Evolutionary conservation across 2,113 vertebrate species (phyloP), one percentile per base, ranked within the genome.

Genomic region (Vanacampus margaritifer): DNA sequence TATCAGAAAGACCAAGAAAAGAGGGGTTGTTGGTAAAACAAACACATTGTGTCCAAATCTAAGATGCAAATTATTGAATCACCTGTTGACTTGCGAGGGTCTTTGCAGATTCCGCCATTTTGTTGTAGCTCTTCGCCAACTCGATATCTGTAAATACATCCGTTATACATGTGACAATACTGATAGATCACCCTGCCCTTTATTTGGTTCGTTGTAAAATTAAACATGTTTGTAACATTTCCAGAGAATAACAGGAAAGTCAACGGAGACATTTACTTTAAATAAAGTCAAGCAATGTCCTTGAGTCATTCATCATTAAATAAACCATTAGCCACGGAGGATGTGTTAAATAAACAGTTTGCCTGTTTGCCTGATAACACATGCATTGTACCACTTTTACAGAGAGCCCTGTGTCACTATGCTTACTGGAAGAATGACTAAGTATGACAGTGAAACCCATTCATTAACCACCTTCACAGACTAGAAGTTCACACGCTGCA

Each of bases 71-170:
- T 39, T 19, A 24, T 63, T 16, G 1, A 66, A 84, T 91, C 73
- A 98, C 97, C 93, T 98, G 95, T 26, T 95, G 89, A 82, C 91
- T 93, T 71, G 96, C 90, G 65, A 93, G 89, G 23, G 90, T 85
- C 90, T 95, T 97, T 65, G 94, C 93, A 24, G 94, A 94, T 84
- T 99, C 96, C 1, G 96, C 95, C 93, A 99, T 94, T 90, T 98
- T 99, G 79, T 94, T 87, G 61, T 95, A 92, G 79, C 89, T 95
- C 90, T 94, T 98, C 70, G 96, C 93, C 81, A 94, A 96, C 59
- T 99, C 97, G 24, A 95, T 86, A 88, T 99, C 97, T 99, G 87
- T 67, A 84, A 78, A 69, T 0, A 14, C 45, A 50, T 17, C 2
- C 36, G 26, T 46, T 11, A 13, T 3, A 16, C 21, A 19, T 46